phyloP scores from a whole-genome alignment of 2,797 vertebrate genomes.

The Emydoidea blandingii region DNA sequence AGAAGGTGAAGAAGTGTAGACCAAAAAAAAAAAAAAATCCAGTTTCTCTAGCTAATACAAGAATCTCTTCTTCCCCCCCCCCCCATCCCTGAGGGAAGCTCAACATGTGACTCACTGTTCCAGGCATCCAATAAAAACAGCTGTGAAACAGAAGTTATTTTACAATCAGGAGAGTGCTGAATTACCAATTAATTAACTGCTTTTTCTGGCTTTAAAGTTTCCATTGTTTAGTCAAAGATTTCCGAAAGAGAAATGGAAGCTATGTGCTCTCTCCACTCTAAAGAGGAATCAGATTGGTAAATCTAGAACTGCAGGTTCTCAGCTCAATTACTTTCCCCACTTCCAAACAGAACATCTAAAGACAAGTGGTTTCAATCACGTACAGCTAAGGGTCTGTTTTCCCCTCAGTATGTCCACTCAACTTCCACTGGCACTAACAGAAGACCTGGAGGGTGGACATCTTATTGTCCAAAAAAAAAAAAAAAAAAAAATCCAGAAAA shows the following conservation, averaged over 20 bases:
- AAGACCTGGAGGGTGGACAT: not conserved
- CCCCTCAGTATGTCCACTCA: rapidly evolving
- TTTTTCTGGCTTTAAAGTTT: conserved; percentile 39
- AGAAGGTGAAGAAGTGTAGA: not conserved
- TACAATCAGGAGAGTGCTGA: not conserved
- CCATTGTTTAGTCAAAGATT: conserved; percentile 33
- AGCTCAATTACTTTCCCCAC: rapidly evolving
- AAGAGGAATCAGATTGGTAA: not conserved
- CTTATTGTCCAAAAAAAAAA: rapidly evolving
- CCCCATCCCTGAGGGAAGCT: not conserved
- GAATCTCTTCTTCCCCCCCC: not conserved
- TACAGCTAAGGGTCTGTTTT: rapidly evolving
- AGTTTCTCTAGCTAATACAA: not conserved
- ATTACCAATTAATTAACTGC: conserved; percentile 20
- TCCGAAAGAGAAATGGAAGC: not conserved
- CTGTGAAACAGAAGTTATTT: not conserved
- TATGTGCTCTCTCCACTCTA: not conserved
- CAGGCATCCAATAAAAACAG: not conserved
- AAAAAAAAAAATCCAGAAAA: not conserved
- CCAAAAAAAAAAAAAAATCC: not conserved
- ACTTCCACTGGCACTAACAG: rapidly evolving
- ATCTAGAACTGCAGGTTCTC: not conserved
- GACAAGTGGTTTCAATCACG: rapidly evolving
- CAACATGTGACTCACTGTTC: not conserved
- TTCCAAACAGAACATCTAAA: not conserved